Evolutionary conservation across 1,140 invertebrate genomes (phyloP), one percentile per base, ranked within the genome.

Genomic region (Drosophila pandora): DNA sequence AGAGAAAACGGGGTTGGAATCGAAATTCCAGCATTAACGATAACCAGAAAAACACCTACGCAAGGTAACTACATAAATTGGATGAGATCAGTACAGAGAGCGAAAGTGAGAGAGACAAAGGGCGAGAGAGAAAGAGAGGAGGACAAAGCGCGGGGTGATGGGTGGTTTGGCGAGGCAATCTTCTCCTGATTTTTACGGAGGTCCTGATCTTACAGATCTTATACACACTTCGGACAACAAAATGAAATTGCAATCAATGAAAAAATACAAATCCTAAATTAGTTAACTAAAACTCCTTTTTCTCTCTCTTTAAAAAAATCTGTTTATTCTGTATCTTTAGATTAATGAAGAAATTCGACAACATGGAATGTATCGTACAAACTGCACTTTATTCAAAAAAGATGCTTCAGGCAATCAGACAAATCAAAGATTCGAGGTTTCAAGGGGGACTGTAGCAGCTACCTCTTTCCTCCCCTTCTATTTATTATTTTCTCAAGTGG

Each of bases 11-110:
- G 71, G 85, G 69, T 81, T 79, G 85, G 85, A 89, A 89, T 85
- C 75, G 64, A 90, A 90, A 89, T 89, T 89, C 85, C 85, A 85
- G 85, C 78, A 90, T 89, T 89, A 89, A 89, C 80, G 78, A 73
- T 74, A 69, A 77, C 68, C 58, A 65, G 63, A 77, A 76, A 67
- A 74, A 63, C 47, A 58, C 74, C 77, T 74, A 52, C 45, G 45
- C 73, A 77, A 64, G 48, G 65, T 54, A 52, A 56, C 63, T 76
- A 76, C 55, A 69, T 76, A 50, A 76, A 43, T 49, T 56, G 22
- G 47, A 57, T 48, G 49, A 43, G 34, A 43, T 64, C 39, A 50
- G 39, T 64, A 52, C 45, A 32, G 17, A 39, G 41, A 49, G 17
- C 45, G 43, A 23, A 22, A 54, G 53, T 37, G 43, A 22, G 34